phyloP scores from a whole-genome alignment of 2,888 invertebrate genomes.

The Agrotis puta region DNA sequence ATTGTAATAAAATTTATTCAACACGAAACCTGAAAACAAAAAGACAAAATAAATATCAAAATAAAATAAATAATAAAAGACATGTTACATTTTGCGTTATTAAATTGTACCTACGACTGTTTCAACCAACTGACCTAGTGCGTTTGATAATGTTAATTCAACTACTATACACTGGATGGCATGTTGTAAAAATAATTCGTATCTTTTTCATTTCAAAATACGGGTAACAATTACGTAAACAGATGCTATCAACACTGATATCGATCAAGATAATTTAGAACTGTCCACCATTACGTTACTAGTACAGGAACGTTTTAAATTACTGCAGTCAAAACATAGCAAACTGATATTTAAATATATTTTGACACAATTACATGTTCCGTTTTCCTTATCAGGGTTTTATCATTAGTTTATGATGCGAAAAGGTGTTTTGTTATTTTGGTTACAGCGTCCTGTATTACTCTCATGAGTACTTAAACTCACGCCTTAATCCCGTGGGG shows the following conservation, averaged over 20 bases:
- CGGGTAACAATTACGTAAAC: slow-evolving; percentile 33
- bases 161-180: slow-evolving; percentile 16
- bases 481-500: no score
- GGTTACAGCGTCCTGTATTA: not conserved
- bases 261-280: slow-evolving; percentile 45
- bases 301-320: not conserved
- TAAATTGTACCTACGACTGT: slow-evolving; percentile 35
- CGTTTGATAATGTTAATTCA: slow-evolving; percentile 51
- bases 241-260: slow-evolving; percentile 38
- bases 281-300: not conserved
- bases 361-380: slow-evolving; percentile 25
- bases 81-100: not conserved
- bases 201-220: slow-evolving; percentile 42
- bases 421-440: slow-evolving; percentile 9
- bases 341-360: slow-evolving; percentile 6
- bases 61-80: slow-evolving; percentile 2
- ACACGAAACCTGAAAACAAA: slow-evolving; percentile 68
- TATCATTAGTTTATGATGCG: slow-evolving; percentile 29
- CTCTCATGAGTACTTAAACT: no score
- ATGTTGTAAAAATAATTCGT: slow-evolving; percentile 44
- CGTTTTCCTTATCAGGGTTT: slow-evolving; percentile 29
- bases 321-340: not conserved
- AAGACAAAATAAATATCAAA: slow-evolving; percentile 12
- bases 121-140: slow-evolving; percentile 43
- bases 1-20: slow-evolving; percentile 58